Conservation (phyloP, 2,113 vertebrate genomes). For the Silurus meridionalis region DNA sequence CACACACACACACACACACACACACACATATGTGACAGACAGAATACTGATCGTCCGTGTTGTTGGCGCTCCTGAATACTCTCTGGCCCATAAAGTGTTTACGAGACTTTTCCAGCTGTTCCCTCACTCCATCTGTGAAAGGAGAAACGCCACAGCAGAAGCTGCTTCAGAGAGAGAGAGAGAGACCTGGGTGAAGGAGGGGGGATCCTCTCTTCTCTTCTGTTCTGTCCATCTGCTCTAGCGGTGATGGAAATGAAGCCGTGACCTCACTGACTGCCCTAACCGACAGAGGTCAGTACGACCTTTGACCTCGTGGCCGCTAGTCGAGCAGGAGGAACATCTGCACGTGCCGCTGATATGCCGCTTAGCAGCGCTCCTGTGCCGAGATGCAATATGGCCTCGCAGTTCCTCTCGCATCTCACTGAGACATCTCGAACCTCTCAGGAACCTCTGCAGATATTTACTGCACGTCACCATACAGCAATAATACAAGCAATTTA, state of each 20-base stretch:
- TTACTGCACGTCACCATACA: not conserved
- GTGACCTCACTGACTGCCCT: constrained; percentile 74
- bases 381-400: not conserved
- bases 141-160: constrained; percentile 13
- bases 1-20: not conserved
- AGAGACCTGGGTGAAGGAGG: constrained; percentile 66
- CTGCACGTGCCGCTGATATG: constrained; percentile 52
- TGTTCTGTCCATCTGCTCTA: constrained; percentile 84
- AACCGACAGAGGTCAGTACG: constrained; percentile 77
- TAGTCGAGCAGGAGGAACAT: constrained; percentile 64
- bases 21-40: not conserved
- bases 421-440: too few relatives aligned
- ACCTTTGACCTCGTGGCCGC: constrained; percentile 73
- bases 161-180: constrained; percentile 7
- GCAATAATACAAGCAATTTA: too few relatives aligned
- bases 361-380: not conserved
- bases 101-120: constrained; percentile 30
- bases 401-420: not conserved
- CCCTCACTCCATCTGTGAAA: constrained; percentile 19
- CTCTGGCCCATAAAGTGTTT: constrained; percentile 46
- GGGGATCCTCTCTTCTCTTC: constrained; percentile 6
- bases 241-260: constrained; percentile 75
- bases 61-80: not conserved
- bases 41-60: not conserved
- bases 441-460: not conserved